Evolutionary conservation across 1,140 invertebrate genomes (phyloP).

Genomic region (Pomacea maculata): DNA sequence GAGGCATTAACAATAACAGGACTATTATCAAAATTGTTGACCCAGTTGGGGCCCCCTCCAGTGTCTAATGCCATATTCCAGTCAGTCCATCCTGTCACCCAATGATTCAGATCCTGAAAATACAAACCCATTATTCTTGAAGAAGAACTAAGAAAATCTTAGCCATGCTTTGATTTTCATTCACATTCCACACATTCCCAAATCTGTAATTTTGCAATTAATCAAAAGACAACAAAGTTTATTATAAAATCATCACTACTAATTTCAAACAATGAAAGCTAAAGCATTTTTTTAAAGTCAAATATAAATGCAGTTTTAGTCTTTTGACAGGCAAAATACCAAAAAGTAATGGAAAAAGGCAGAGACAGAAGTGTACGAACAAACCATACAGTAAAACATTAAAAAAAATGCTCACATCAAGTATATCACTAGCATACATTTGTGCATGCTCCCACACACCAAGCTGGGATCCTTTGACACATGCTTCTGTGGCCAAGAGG

Average conservation of each 20-base stretch:
- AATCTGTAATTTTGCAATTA: no score
- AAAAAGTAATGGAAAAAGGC: not conserved
- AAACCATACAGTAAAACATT: not conserved
- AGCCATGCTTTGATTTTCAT: no score
- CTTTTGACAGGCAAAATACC: not conserved
- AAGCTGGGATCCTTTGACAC: constrained; percentile 70
- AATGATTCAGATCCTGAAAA: constrained; percentile 75
- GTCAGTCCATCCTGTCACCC: constrained; percentile 81
- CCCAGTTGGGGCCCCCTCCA: constrained; percentile 85
- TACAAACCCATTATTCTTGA: not conserved
- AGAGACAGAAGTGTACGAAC: not conserved
- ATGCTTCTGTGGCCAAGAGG: constrained; percentile 81
- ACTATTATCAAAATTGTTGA: constrained; percentile 79
- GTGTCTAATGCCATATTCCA: constrained; percentile 87
- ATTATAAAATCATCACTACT: not conserved
- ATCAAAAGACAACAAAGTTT: not conserved
- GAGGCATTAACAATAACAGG: constrained; percentile 79
- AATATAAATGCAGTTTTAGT: not conserved
- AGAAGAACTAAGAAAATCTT: no score
- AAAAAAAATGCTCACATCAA: constrained; percentile 63
- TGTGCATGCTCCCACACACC: constrained; percentile 81
- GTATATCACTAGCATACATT: constrained; percentile 76
- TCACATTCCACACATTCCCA: no score
- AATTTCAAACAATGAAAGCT: not conserved
- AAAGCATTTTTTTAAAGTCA: not conserved